Conservation (phyloP, 2,113 vertebrate genomes). For the Bufo bufo region DNA sequence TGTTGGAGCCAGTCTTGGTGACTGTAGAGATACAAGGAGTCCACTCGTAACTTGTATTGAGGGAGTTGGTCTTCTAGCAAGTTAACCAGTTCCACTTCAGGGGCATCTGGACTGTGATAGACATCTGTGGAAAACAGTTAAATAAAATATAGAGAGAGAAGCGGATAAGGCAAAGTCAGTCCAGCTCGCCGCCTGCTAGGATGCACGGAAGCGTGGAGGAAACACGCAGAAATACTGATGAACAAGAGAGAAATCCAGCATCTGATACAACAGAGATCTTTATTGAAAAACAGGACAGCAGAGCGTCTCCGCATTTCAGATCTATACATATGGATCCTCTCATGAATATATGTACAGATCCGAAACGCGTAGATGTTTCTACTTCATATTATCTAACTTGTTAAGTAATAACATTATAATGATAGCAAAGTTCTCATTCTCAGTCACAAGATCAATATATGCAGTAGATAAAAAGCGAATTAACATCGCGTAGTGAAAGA, state of each 20-base stretch:
- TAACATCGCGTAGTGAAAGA: background rate
- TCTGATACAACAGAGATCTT: too few relatives aligned
- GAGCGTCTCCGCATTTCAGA: too few relatives aligned
- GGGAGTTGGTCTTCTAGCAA: slow-evolving; percentile 79
- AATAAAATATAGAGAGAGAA: background rate
- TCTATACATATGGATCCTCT: too few relatives aligned
- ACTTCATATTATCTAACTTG: background rate
- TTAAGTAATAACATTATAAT: background rate
- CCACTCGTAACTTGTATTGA: slow-evolving; percentile 76
- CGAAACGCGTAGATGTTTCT: too few relatives aligned
- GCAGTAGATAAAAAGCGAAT: background rate
- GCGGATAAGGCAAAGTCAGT: too few relatives aligned
- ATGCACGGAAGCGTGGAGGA: too few relatives aligned
- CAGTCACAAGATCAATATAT: background rate
- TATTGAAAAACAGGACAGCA: too few relatives aligned
- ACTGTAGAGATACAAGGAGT: slow-evolving; percentile 87
- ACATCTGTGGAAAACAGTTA: slow-evolving; percentile 73
- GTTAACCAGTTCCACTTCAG: slow-evolving; percentile 76
- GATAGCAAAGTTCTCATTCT: background rate
- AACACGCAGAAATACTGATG: too few relatives aligned
- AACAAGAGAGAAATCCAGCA: too few relatives aligned
- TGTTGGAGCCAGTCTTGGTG: slow-evolving; percentile 82
- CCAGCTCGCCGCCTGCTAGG: too few relatives aligned
- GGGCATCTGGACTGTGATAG: slow-evolving; percentile 73
- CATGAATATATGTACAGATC: too few relatives aligned